Conservation (phyloP, 2,888 invertebrate genomes). For the Eristalis pertinax region DNA sequence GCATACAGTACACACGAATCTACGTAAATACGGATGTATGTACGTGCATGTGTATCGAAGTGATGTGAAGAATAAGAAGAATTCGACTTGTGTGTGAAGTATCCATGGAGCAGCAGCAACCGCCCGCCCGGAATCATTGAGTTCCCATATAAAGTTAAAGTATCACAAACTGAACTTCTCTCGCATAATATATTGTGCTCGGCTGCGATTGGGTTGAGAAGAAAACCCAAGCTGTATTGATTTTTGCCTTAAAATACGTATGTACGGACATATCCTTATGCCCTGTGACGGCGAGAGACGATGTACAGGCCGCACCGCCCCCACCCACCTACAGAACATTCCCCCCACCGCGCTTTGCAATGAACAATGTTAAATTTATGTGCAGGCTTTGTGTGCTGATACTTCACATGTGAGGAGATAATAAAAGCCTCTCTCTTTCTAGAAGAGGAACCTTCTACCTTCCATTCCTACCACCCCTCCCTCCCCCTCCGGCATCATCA, state of each 20-base stretch:
- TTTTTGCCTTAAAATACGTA: slow-evolving; percentile 55
- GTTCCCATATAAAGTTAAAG: slow-evolving; percentile 71
- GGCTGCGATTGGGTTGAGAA: neutral
- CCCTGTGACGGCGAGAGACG: no score
- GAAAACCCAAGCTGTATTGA: slow-evolving; percentile 65
- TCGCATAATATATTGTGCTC: slow-evolving; percentile 57
- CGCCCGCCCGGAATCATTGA: slow-evolving; percentile 50
- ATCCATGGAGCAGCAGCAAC: slow-evolving; percentile 12
- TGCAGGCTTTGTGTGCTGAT: slow-evolving; percentile 68
- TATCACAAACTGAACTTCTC: slow-evolving; percentile 70
- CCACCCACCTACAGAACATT: slow-evolving; percentile 9
- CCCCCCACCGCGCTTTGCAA: slow-evolving; percentile 4
- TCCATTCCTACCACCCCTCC: neutral
- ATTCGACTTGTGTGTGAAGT: slow-evolving; percentile 66
- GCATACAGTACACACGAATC: slow-evolving; percentile 18
- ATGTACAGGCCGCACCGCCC: neutral
- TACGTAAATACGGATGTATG: slow-evolving; percentile 24
- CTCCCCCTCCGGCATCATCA: slow-evolving; percentile 2
- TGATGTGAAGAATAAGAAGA: slow-evolving; percentile 61
- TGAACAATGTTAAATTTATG: slow-evolving; percentile 70
- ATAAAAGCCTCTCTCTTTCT: slow-evolving; percentile 59
- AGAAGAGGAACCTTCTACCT: neutral
- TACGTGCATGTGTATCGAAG: slow-evolving; percentile 19
- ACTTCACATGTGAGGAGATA: slow-evolving; percentile 72
- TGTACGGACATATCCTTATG: no score